Conservation (phyloP, 2,113 vertebrate species). For the Spea bombifrons region DNA sequence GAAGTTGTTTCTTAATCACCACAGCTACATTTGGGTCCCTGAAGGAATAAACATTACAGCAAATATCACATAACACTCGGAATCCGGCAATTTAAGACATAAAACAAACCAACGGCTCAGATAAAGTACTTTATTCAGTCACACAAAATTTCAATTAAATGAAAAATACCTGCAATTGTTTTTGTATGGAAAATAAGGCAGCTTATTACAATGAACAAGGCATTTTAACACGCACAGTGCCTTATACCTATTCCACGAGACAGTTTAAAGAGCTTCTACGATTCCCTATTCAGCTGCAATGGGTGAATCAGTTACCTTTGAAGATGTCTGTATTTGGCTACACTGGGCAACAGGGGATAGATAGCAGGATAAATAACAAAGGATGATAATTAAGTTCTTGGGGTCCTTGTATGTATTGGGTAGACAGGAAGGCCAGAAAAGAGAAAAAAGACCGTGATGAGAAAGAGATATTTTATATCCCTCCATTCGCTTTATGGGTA, state of each 20-base stretch:
- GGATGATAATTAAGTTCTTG: too few species aligned
- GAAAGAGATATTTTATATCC: too few species aligned
- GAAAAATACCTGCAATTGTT: conserved; percentile 2
- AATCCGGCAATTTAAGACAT: conserved; percentile 28
- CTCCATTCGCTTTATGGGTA: too few species aligned
- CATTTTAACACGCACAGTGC: not conserved
- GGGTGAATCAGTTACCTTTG: too few species aligned
- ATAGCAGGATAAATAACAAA: too few species aligned
- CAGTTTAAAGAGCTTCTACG: too few species aligned
- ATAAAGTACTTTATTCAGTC: conserved; percentile 17
- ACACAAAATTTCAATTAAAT: conserved; percentile 7
- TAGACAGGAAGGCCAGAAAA: too few species aligned
- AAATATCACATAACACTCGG: conserved; percentile 31
- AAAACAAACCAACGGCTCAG: conserved; percentile 20
- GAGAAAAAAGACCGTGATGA: too few species aligned
- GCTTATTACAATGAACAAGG: not conserved
- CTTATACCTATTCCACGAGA: not conserved
- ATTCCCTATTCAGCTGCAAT: too few species aligned
- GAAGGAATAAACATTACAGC: conserved; percentile 31
- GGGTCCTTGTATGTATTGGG: too few species aligned
- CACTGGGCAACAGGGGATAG: too few species aligned
- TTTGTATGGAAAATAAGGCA: not conserved
- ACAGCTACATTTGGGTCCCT: conserved; percentile 22
- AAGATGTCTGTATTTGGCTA: too few species aligned
- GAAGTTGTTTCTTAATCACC: conserved; percentile 33